phyloP scores from a whole-genome alignment of 92 coral and sea anemone genomes.

The Zoanthus sansibaricus region DNA sequence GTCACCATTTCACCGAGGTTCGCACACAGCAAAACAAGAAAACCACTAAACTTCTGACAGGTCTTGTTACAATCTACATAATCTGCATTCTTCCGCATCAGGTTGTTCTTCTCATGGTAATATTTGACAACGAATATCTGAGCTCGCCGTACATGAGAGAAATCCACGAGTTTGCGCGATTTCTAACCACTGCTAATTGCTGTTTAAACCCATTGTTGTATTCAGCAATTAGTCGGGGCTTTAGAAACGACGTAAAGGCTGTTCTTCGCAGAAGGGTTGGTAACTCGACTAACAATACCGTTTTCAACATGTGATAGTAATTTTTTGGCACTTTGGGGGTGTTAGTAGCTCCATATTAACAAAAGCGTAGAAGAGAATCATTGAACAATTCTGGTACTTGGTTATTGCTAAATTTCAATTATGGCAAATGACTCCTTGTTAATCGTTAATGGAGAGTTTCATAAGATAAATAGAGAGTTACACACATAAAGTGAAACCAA shows the following conservation, averaged over 20 bases:
- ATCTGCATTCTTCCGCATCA: slow-evolving; percentile 78
- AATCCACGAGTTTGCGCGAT: slow-evolving; percentile 81
- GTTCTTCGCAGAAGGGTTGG: background rate
- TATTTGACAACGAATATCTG: slow-evolving; percentile 57
- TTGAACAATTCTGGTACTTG: too few relatives aligned
- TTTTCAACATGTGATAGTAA: background rate
- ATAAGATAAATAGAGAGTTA: too few relatives aligned
- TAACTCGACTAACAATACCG: slow-evolving; percentile 4
- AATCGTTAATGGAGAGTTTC: too few relatives aligned
- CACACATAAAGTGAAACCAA: too few relatives aligned
- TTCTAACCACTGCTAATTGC: slow-evolving; percentile 77
- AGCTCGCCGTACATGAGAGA: slow-evolving; percentile 66
- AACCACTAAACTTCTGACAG: slow-evolving; percentile 81
- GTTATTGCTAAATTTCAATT: too few relatives aligned
- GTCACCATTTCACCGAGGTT: slow-evolving; percentile 53
- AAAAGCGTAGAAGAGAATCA: too few relatives aligned
- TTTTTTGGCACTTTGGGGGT: too few relatives aligned
- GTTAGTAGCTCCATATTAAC: too few relatives aligned
- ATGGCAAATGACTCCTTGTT: too few relatives aligned
- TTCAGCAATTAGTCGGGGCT: slow-evolving; percentile 70
- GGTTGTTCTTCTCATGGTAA: slow-evolving; percentile 73
- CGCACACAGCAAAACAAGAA: slow-evolving; percentile 80
- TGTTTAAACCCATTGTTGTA: slow-evolving; percentile 79
- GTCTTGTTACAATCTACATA: slow-evolving; percentile 76
- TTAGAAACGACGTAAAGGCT: slow-evolving; percentile 69